Evolutionary conservation across 2,797 vertebrate species (phyloP).

Genomic region (Mormyrops attenuatus): DNA sequence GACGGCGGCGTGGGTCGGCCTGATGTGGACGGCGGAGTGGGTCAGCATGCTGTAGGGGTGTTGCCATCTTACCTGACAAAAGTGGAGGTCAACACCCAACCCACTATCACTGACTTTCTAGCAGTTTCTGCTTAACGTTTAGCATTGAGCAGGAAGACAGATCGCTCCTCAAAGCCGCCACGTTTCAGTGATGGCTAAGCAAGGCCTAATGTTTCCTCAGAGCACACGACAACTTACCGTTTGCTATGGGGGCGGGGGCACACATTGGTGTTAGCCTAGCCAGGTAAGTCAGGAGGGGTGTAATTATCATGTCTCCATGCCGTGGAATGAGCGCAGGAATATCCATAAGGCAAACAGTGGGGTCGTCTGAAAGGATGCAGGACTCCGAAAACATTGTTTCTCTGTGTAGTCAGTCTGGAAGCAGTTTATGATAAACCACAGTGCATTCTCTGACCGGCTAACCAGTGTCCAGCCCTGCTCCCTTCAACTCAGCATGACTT

Average conservation of each 20-base stretch:
- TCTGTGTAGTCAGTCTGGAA: conserved; percentile 68
- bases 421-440: conserved; percentile 66
- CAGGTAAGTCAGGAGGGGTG: conserved; percentile 7
- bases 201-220: not conserved
- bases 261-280: not conserved
- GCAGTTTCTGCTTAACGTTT: not conserved
- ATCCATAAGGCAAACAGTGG: conserved; percentile 63
- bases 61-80: not conserved
- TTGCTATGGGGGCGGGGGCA: not conserved
- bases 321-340: conserved; percentile 59
- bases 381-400: conserved; percentile 52
- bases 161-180: not conserved
- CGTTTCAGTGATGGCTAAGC: not conserved
- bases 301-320: conserved; percentile 13
- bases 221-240: not conserved
- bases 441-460: not conserved
- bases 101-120: not conserved
- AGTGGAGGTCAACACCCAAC: not conserved
- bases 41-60: not conserved
- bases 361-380: conserved; percentile 51
- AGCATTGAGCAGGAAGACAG: not conserved
- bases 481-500: not conserved
- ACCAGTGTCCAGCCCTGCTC: conserved; percentile 20
- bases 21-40: not conserved
- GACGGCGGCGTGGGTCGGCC: not conserved